Base-by-base conservation (phyloP, 2,888 invertebrate genomes). In the Cephus nigrinus region DNA sequence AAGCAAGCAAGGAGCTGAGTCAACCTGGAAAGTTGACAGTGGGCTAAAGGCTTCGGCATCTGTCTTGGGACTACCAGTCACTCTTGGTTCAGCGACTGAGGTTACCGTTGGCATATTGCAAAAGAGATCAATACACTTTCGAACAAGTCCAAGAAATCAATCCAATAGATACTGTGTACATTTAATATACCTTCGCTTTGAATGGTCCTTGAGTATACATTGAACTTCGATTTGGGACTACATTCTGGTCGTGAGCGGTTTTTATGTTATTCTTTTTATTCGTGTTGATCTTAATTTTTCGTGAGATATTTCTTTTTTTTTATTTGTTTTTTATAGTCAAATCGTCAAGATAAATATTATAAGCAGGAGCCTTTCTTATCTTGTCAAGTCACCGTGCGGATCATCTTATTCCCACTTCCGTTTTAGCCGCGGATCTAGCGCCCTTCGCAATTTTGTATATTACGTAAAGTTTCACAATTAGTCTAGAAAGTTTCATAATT, bases 401-500 rank as follows among this genome's bases (percentile, higher is more conserved):
- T 75, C 78, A 76, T 83, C 80, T 76, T 77, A 78, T 75, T 78
- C 68, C 32, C 75, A 72, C 72, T 71, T 32, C 35, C 71, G 71
- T 33, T 31, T 71, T 71, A 31, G 31, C 71, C 31, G 78, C 75
- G 76, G 76, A 79, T 74, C 80, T 80, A 69, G 15, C 75, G 72
- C 73, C 74, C 36, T 69, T 73, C 75, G 85, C 84, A 87, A 87
- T 88, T 88, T 85, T 86, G 86, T 85, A 83, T 86, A 86, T 87
- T 84, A 82, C 83, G 82, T 79, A 86, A 89, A 89, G 83, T 89
- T 89, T 88, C 83, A 87, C 89, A 90, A 90, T 90, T 90, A 90
- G 89, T 89, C 89, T 87, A 86, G 86, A 85, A 89, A 90, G 87
- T 90, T 90, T 88, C 87, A 89, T 90, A 90, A 90, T 89, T 88